These are phyloP conservation scores for Tetragnatha versicolor DNA, from an alignment of 1,140 invertebrate species.

Conservation along the genomic window DNA sequence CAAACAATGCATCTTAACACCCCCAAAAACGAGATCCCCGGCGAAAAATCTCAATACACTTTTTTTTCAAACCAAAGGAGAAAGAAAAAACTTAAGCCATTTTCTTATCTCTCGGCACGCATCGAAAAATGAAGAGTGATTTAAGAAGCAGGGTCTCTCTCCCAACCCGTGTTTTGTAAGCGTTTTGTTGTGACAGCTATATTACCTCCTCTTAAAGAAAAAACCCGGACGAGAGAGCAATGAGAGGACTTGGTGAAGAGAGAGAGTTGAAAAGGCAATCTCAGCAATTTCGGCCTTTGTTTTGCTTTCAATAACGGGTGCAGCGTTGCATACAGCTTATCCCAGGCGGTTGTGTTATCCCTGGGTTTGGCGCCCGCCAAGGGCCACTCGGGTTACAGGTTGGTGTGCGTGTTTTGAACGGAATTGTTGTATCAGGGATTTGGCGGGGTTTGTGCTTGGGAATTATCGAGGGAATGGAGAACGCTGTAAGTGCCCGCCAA, in stretches of 20 bases:
- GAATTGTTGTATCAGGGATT: slow-evolving; percentile 6
- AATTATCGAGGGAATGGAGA: slow-evolving; percentile 6
- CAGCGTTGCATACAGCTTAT: not conserved
- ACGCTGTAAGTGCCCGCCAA: too few relatives aligned
- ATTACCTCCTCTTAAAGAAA: slow-evolving; percentile 2
- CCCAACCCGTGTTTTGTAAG: slow-evolving; percentile 10
- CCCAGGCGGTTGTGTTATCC: not conserved
- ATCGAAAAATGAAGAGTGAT: too few relatives aligned
- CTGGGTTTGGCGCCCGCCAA: too few relatives aligned
- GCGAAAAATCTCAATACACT: too few relatives aligned
- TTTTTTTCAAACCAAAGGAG: too few relatives aligned
- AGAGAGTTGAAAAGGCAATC: slow-evolving; percentile 21
- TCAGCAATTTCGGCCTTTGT: slow-evolving; percentile 13
- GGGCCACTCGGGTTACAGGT: too few relatives aligned
- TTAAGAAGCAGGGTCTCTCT: not conserved
- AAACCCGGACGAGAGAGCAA: not conserved
- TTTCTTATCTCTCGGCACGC: too few relatives aligned
- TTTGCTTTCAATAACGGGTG: slow-evolving; percentile 20
- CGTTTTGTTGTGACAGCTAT: slow-evolving; percentile 25
- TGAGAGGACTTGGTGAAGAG: not conserved
- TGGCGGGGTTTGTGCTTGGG: not conserved
- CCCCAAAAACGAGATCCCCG: too few relatives aligned
- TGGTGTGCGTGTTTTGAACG: not conserved
- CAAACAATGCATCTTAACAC: too few relatives aligned
- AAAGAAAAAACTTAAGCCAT: too few relatives aligned